Conservation (phyloP, 2,888 invertebrate genomes). For the Morpho helenor region DNA sequence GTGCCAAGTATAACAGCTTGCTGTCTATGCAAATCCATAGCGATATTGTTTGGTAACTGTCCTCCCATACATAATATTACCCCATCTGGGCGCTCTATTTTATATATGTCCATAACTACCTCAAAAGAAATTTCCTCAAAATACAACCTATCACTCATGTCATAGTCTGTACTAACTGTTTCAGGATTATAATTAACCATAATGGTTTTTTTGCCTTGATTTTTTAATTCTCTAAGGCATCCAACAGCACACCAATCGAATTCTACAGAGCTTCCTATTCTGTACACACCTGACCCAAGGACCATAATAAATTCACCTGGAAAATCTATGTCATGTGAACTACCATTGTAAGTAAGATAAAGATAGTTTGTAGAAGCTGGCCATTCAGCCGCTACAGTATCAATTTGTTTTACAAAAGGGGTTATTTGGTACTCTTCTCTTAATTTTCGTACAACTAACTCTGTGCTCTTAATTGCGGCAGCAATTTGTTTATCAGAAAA, state of each 20-base stretch:
- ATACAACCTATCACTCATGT: slow-evolving; percentile 98
- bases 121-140: slow-evolving; percentile 99
- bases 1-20: slow-evolving; percentile 96
- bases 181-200: slow-evolving; percentile 99
- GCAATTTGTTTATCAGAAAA: slow-evolving; percentile 99
- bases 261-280: slow-evolving; percentile 99
- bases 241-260: slow-evolving; percentile 99
- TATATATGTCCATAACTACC: slow-evolving; percentile 98
- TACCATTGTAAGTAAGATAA: slow-evolving; percentile 97
- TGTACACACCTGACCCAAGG: slow-evolving; percentile 96
- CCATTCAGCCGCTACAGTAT: slow-evolving; percentile 99
- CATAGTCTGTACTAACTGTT: slow-evolving; percentile 99
- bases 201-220: slow-evolving; percentile 93
- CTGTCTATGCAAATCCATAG: slow-evolving; percentile 97
- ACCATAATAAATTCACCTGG: slow-evolving; percentile 91
- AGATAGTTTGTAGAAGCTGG: slow-evolving; percentile 99
- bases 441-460: slow-evolving; percentile 88
- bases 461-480: slow-evolving; percentile 90
- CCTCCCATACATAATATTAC: slow-evolving; percentile 99
- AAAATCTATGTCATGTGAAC: slow-evolving; percentile 89
- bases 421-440: slow-evolving; percentile 87
- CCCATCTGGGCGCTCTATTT: slow-evolving; percentile 94
- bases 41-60: slow-evolving; percentile 99
- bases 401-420: slow-evolving; percentile 97
- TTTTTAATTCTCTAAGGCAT: slow-evolving; percentile 93